Evolutionary conservation across 1,140 invertebrate genomes (phyloP).

Genomic region (Drosophila oshimai): DNA sequence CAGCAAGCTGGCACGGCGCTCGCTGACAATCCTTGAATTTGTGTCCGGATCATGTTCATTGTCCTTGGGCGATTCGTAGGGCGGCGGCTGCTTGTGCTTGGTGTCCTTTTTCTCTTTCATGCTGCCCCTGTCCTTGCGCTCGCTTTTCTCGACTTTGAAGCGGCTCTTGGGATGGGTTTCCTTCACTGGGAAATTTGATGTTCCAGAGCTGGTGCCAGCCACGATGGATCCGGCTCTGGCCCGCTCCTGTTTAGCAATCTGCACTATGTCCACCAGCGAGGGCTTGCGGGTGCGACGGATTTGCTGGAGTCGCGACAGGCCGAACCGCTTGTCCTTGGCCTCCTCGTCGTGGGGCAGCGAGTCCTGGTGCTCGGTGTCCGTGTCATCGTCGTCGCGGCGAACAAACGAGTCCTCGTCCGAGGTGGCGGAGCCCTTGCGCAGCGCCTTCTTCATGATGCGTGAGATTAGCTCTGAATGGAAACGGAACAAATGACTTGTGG

Average conservation of each 20-base stretch:
- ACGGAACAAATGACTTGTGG: conserved; percentile 10
- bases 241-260: conserved; percentile 77
- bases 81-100: conserved; percentile 44
- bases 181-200: conserved; percentile 59
- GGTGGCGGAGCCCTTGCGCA: conserved; percentile 84
- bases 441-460: conserved; percentile 86
- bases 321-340: conserved; percentile 63
- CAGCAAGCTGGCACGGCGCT: conserved; percentile 69
- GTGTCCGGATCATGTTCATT: conserved; percentile 75
- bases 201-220: conserved; percentile 19
- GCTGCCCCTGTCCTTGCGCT: conserved; percentile 50
- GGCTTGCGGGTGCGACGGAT: conserved; percentile 77
- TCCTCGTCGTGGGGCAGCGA: conserved; percentile 85
- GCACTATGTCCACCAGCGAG: conserved; percentile 77
- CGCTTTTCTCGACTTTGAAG: conserved; percentile 65
- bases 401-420: conserved; percentile 84
- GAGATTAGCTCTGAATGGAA: conserved; percentile 84
- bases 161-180: conserved; percentile 66
- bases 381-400: conserved; percentile 84
- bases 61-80: conserved; percentile 42
- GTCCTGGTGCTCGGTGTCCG: conserved; percentile 87
- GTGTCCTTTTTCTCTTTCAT: conserved; percentile 51
- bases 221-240: conserved; percentile 61
- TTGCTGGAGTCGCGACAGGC: conserved; percentile 71
- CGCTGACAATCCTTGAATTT: conserved; percentile 74